phyloP scores from a whole-genome alignment of 2,888 invertebrate genomes.

The Dilophus febrilis region DNA sequence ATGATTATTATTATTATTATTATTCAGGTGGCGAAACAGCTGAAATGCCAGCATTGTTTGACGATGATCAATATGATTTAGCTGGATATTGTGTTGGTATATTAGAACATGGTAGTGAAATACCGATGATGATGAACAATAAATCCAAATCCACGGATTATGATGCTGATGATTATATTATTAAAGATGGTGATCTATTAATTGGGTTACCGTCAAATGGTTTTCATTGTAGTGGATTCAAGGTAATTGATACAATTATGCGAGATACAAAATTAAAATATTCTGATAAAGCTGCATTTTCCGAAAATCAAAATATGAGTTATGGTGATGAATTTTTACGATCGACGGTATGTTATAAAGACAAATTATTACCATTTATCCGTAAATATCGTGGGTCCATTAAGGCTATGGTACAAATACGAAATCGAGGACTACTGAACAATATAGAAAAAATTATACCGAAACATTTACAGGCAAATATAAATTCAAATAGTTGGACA shows the following conservation, averaged over 20 bases:
- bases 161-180: too few relatives aligned
- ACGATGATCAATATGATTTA: constrained; percentile 74
- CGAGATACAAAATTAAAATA: constrained; percentile 44
- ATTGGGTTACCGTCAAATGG: constrained; percentile 81
- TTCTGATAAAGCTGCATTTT: constrained; percentile 38
- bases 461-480: constrained; percentile 38
- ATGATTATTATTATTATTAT: constrained; percentile 1
- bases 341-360: constrained; percentile 80
- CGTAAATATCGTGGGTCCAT: constrained; percentile 40
- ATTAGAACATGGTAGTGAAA: constrained; percentile 51
- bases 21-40: constrained; percentile 82
- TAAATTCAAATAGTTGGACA: constrained; percentile 56
- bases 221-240: constrained; percentile 89
- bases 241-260: constrained; percentile 67
- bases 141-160: too few relatives aligned
- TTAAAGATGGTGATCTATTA: constrained; percentile 59
- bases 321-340: constrained; percentile 65
- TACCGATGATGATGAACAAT: constrained; percentile 49
- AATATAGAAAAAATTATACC: constrained; percentile 78
- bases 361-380: constrained; percentile 52
- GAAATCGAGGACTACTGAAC: constrained; percentile 79
- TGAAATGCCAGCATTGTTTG: constrained; percentile 93
- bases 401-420: constrained; percentile 85
- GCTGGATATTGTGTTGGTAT: constrained; percentile 94
- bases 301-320: constrained; percentile 34